phyloP scores from a whole-genome alignment of 2,797 vertebrate species.

The Semaprochilodus insignis region DNA sequence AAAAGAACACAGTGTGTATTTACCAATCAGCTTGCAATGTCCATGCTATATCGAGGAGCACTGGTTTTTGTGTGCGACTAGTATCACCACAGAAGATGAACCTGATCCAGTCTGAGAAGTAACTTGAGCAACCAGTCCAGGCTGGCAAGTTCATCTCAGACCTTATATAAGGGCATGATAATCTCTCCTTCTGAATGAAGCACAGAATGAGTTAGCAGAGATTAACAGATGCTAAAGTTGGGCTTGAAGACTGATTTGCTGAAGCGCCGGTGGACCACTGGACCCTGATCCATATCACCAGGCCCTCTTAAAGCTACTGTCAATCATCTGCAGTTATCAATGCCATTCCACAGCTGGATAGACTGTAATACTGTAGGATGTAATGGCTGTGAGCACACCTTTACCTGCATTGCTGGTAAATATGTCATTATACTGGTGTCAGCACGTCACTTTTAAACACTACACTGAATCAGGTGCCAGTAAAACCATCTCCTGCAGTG shows the following conservation, averaged over 20 bases:
- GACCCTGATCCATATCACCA: not conserved
- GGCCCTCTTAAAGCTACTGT: not conserved
- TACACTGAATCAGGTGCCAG: too few species aligned
- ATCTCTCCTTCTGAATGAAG: not conserved
- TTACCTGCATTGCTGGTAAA: not conserved
- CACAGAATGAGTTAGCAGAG: not conserved
- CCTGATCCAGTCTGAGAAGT: not conserved
- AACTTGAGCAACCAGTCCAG: constrained; percentile 1
- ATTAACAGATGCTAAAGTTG: not conserved
- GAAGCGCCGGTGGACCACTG: not conserved
- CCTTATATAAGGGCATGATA: constrained; percentile 33
- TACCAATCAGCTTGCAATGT: not conserved
- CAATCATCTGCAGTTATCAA: not conserved
- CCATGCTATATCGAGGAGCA: not conserved
- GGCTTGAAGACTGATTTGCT: not conserved
- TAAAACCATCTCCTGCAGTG: too few species aligned
- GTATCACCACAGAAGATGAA: not conserved
- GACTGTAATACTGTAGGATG: too few species aligned
- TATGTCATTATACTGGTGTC: too few species aligned
- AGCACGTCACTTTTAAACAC: too few species aligned
- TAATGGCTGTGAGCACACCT: not conserved
- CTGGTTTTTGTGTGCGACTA: not conserved
- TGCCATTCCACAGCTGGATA: not conserved
- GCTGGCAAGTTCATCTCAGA: constrained; percentile 13
- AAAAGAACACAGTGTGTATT: not conserved